Conservation (phyloP, 2,888 invertebrate genomes). For the Catonia carolina region DNA sequence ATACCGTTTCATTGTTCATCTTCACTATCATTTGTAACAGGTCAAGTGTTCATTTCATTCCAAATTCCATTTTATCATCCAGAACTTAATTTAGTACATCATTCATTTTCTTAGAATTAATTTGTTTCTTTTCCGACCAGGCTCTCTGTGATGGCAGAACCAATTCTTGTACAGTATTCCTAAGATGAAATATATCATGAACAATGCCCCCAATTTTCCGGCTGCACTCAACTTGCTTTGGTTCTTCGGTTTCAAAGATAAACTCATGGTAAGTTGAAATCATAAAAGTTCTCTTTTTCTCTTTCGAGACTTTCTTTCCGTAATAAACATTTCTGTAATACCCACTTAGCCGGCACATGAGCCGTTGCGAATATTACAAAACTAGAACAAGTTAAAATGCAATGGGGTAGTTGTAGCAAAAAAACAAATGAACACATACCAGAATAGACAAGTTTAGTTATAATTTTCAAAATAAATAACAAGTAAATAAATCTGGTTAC, state of each 20-base stretch:
- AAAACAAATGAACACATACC: too few relatives aligned
- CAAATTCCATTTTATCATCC: neutral
- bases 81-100: neutral
- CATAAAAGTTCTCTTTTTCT: constrained; percentile 5
- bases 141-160: neutral
- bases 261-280: constrained; percentile 15
- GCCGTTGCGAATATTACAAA: too few relatives aligned
- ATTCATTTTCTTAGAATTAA: neutral
- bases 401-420: too few relatives aligned
- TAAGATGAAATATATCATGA: neutral
- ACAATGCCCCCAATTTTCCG: neutral
- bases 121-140: neutral
- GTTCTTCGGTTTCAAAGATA: too few relatives aligned
- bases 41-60: neutral
- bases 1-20: too few relatives aligned
- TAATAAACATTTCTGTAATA: constrained; percentile 12
- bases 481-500: too few relatives aligned
- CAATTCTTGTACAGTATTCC: neutral
- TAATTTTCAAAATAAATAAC: too few relatives aligned
- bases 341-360: too few relatives aligned
- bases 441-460: too few relatives aligned
- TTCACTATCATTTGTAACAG: too few relatives aligned
- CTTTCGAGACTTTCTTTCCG: constrained; percentile 13
- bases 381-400: too few relatives aligned
- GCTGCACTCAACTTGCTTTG: neutral